A percentile compares a stretch with the other conserved stretches of the same genome.
phyloP scores from a whole-genome alignment of 2,797 vertebrate species.

The Rhinoraja longicauda region DNA sequence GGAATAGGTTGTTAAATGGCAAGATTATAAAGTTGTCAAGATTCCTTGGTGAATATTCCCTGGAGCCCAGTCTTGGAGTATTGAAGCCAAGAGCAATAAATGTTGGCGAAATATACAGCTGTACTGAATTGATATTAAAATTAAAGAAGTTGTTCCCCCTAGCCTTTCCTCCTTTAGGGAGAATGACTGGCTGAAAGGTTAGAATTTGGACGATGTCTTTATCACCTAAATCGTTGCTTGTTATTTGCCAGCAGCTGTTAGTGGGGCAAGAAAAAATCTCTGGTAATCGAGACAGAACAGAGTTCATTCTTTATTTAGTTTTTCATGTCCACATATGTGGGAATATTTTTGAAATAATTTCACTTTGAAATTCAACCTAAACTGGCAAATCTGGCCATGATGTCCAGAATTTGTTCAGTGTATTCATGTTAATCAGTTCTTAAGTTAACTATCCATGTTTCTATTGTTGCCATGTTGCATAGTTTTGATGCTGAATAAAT shows the following conservation, averaged over 20 bases:
- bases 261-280: background rate
- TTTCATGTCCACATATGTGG: background rate
- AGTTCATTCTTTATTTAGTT: background rate
- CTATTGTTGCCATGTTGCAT: background rate
- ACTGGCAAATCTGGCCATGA: background rate
- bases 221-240: background rate
- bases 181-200: background rate
- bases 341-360: background rate
- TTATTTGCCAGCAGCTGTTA: conserved; percentile 5
- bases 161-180: background rate
- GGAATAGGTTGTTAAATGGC: background rate
- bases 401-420: background rate
- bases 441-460: background rate
- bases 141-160: background rate
- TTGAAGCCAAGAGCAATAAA: background rate
- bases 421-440: background rate
- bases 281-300: background rate
- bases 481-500: too few relatives aligned
- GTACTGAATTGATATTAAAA: conserved; percentile 21
- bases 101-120: conserved; percentile 7
- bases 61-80: background rate
- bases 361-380: background rate
- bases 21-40: background rate
- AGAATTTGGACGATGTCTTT: conserved; percentile 30
- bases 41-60: background rate